phyloP scores from a whole-genome alignment of 37 sponge, comb jelly and placozoan species.

The Cladorhizidae sp. region DNA sequence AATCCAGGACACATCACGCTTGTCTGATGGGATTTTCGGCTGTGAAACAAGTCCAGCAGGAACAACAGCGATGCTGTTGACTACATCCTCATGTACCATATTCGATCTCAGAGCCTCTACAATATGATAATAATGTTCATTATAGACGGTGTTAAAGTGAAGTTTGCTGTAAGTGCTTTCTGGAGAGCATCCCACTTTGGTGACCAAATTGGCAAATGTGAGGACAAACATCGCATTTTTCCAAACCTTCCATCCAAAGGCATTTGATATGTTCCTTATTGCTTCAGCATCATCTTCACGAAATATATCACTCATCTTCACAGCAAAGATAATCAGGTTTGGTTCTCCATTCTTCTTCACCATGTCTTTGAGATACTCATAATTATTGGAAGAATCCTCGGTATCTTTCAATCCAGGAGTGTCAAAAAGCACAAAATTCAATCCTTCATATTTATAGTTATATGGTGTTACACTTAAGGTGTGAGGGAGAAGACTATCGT shows the following conservation, averaged over 20 bases:
- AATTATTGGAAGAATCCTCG: not conserved
- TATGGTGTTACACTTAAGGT: not conserved
- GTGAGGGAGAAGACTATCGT: not conserved
- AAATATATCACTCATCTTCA: slow-evolving; percentile 5
- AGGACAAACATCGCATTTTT: slow-evolving; percentile 22
- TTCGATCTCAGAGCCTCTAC: not conserved
- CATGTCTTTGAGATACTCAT: slow-evolving; percentile 22
- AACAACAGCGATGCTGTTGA: slow-evolving; percentile 2
- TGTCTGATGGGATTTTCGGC: not conserved
- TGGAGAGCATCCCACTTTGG: not conserved
- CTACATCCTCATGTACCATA: not conserved
- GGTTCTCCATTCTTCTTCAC: not conserved
- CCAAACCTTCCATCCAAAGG: slow-evolving; percentile 14
- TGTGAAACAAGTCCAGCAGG: not conserved
- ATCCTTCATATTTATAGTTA: not conserved
- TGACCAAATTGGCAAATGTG: slow-evolving; percentile 16
- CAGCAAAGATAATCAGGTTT: not conserved
- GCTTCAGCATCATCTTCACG: not conserved
- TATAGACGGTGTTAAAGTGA: not conserved
- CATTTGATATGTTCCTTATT: not conserved
- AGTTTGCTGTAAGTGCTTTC: not conserved
- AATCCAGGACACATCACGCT: not conserved
- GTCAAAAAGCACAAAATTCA: slow-evolving; percentile 1
- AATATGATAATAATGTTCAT: not conserved
- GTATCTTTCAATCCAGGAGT: slow-evolving; percentile 19